Evolutionary conservation across 2,888 invertebrate genomes (phyloP).

Genomic region (Rambutsinella grinnellia): DNA sequence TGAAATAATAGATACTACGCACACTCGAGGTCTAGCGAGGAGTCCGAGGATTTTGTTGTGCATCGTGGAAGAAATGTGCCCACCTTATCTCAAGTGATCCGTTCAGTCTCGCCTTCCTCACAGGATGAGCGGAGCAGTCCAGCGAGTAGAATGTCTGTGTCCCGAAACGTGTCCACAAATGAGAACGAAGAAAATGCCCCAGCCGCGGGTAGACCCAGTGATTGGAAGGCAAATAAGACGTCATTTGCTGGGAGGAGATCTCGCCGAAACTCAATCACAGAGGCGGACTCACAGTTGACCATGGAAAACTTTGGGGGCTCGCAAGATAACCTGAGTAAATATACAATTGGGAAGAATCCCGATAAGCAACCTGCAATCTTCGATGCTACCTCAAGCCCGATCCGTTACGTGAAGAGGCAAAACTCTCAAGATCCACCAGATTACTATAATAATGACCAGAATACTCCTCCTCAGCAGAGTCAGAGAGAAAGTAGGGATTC

Average conservation of each 20-base stretch:
- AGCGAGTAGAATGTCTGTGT: conserved; percentile 66
- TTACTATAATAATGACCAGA: conserved; percentile 51
- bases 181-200: conserved; percentile 68
- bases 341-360: conserved; percentile 81
- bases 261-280: conserved; percentile 84
- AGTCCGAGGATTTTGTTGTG: conserved; percentile 81
- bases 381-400: conserved; percentile 59
- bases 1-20: conserved; percentile 65
- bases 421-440: conserved; percentile 63
- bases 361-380: conserved; percentile 78
- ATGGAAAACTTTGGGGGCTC: conserved; percentile 95
- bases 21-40: conserved; percentile 66
- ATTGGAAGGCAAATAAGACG: conserved; percentile 79
- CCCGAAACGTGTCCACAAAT: conserved; percentile 53
- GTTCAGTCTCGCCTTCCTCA: conserved; percentile 66
- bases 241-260: conserved; percentile 87
- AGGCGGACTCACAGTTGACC: conserved; percentile 85
- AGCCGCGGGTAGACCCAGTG: conserved; percentile 88
- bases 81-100: conserved; percentile 74
- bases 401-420: conserved; percentile 60
- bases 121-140: conserved; percentile 66
- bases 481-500: conserved; percentile 11
- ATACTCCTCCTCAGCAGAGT: conserved; percentile 15
- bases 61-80: conserved; percentile 85
- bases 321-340: conserved; percentile 85